These are phyloP conservation scores for Aspidapion aeneum DNA, from an alignment of 2,888 invertebrate species.

Conservation along the genomic window DNA sequence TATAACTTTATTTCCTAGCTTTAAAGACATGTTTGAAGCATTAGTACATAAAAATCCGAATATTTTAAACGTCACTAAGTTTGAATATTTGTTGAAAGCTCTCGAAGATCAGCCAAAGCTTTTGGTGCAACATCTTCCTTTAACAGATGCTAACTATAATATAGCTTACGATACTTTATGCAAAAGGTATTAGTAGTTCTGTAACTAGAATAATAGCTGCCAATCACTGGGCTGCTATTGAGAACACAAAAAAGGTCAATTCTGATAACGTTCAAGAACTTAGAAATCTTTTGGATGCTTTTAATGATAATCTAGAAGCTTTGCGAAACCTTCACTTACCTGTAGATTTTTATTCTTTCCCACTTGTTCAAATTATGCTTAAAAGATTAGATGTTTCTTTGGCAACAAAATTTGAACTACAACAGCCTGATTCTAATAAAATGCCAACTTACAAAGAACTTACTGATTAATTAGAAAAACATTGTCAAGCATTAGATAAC, in stretches of 20 bases:
- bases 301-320: background rate
- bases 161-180: background rate
- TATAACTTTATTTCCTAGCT: background rate
- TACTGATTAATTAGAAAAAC: background rate
- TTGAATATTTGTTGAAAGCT: background rate
- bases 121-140: background rate
- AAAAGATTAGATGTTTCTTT: background rate
- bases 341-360: background rate
- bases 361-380: background rate
- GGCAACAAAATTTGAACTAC: background rate
- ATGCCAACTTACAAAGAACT: background rate
- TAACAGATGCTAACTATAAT: background rate
- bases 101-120: background rate
- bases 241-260: background rate
- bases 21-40: background rate
- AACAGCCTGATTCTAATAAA: background rate
- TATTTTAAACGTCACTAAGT: background rate
- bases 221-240: background rate
- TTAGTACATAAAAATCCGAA: background rate
- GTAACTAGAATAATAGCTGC: background rate
- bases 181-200: no score
- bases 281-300: background rate
- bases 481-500: background rate
- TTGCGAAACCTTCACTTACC: background rate
- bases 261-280: background rate